Evolutionary conservation across 2,113 vertebrate genomes (phyloP).

Genomic region (Colistium nudipinnis): DNA sequence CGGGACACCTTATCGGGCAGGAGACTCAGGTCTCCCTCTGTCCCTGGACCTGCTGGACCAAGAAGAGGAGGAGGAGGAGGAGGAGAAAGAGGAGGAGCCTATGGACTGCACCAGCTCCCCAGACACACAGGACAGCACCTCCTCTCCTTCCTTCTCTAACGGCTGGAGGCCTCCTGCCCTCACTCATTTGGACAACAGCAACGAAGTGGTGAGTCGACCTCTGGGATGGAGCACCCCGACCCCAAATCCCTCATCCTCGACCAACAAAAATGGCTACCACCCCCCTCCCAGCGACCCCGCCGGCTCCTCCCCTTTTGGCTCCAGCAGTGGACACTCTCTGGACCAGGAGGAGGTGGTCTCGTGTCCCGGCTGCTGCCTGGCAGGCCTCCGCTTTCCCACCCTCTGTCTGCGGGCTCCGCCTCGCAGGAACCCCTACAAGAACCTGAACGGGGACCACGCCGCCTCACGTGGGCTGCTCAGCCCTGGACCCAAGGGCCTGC

Average conservation of each 20-base stretch:
- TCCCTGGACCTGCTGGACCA: conserved; percentile 67
- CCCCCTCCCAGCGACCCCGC: conserved; percentile 55
- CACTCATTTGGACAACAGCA: conserved; percentile 83
- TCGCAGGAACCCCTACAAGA: conserved; percentile 87
- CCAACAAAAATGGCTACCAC: conserved; percentile 75
- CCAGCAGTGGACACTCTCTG: conserved; percentile 68
- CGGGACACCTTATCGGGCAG: background rate
- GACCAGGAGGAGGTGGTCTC: conserved; percentile 91
- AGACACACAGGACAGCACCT: conserved; percentile 71
- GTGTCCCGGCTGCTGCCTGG: conserved; percentile 91
- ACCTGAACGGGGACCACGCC: conserved; percentile 85
- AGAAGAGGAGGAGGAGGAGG: conserved; percentile 60
- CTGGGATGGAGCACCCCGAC: conserved; percentile 75
- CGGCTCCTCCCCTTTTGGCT: conserved; percentile 60
- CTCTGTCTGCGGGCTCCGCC: conserved; percentile 83
- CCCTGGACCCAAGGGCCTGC: conserved; percentile 68
- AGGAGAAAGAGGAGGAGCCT: conserved; percentile 66
- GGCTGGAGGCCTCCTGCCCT: conserved; percentile 81
- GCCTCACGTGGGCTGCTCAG: conserved; percentile 73
- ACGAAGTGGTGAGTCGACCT: conserved; percentile 82
- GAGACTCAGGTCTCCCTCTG: conserved; percentile 71
- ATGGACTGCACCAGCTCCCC: conserved; percentile 86
- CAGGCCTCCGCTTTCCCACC: conserved; percentile 87
- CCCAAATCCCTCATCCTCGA: conserved; percentile 14
- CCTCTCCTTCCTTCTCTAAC: conserved; percentile 54